phyloP scores from a whole-genome alignment of 2,888 invertebrate genomes.

The Pharmacophagus antenor region DNA sequence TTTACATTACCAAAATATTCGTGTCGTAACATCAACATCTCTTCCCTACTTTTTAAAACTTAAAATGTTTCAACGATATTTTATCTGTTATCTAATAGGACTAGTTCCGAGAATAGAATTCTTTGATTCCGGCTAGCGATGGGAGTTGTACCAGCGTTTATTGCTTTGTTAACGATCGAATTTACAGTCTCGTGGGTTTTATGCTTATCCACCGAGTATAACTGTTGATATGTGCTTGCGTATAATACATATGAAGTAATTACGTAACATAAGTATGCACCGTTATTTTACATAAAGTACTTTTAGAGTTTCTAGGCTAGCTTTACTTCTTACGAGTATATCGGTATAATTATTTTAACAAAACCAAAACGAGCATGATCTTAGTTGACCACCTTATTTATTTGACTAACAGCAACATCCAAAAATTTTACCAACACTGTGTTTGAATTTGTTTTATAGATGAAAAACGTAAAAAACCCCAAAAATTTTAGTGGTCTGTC shows the following conservation, averaged over 20 bases:
- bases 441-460: too few species aligned
- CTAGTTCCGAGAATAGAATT: conserved; percentile 63
- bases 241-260: conserved; percentile 23
- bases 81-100: conserved; percentile 73
- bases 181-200: conserved; percentile 52
- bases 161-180: conserved; percentile 60
- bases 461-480: too few species aligned
- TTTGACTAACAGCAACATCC: too few species aligned
- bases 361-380: too few species aligned
- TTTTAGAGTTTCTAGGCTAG: too few species aligned
- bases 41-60: conserved; percentile 12
- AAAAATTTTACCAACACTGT: too few species aligned
- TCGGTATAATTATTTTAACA: too few species aligned
- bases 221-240: conserved; percentile 19
- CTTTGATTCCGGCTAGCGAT: conserved; percentile 55
- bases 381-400: too few species aligned
- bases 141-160: conserved; percentile 57
- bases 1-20: conserved; percentile 6
- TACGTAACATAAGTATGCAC: conserved; percentile 20
- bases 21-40: conserved; percentile 17
- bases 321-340: too few species aligned
- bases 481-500: too few species aligned
- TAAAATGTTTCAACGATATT: conserved; percentile 45
- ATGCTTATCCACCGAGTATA: conserved; percentile 35
- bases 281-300: not conserved